These are phyloP conservation scores for Strigamia crassipes DNA, from an alignment of 2,888 invertebrate genomes.

Conservation along the genomic window DNA sequence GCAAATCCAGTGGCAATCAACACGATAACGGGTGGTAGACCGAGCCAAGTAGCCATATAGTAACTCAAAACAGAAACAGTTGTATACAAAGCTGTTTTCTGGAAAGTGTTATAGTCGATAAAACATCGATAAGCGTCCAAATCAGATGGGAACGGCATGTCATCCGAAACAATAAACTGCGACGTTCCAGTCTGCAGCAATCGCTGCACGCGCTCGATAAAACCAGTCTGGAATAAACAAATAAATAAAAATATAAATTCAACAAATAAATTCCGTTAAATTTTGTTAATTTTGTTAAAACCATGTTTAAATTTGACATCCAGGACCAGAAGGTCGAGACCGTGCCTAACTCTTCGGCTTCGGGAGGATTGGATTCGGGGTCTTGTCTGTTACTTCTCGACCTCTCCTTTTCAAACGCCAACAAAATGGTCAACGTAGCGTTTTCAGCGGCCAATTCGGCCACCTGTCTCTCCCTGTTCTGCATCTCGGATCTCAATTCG, in stretches of 20 bases:
- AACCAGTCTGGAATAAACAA: neutral
- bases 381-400: neutral
- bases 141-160: neutral
- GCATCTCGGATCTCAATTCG: neutral
- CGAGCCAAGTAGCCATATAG: conserved; percentile 14
- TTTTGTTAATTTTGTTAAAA: no score
- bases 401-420: neutral
- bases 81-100: neutral
- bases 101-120: neutral
- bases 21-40: conserved; percentile 1
- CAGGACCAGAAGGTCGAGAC: neutral
- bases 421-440: neutral
- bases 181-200: neutral
- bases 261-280: neutral
- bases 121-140: neutral
- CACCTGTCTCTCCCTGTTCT: neutral
- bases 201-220: neutral
- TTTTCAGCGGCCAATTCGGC: conserved; percentile 36
- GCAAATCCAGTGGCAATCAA: conserved; percentile 15
- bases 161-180: neutral
- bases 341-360: neutral
- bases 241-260: neutral
- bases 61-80: conserved; percentile 13
- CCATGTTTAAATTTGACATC: neutral
- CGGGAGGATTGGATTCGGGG: neutral